Evolutionary conservation across 92 coral and sea anemone genomes (phyloP).

Genomic region (Siderastrea radians): DNA sequence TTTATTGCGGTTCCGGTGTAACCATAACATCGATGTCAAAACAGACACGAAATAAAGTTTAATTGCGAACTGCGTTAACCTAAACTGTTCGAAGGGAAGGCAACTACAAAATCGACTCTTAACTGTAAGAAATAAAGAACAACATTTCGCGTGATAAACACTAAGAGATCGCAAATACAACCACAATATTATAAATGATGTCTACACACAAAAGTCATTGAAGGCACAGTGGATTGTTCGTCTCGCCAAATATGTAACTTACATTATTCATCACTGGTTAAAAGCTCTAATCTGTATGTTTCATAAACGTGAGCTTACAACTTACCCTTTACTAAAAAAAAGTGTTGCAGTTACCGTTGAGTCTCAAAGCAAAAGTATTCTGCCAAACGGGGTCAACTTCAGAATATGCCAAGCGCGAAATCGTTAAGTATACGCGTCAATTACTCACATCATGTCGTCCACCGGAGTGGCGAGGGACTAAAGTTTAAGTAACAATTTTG

Average conservation of each 20-base stretch:
- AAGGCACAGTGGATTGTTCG: conserved; percentile 20
- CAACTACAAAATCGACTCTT: too few relatives aligned
- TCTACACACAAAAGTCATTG: conserved; percentile 25
- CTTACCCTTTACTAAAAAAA: conserved; percentile 9
- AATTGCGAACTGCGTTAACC: too few relatives aligned
- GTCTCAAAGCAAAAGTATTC: background rate
- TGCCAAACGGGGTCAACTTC: background rate
- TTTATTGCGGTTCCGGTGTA: background rate
- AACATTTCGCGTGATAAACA: too few relatives aligned
- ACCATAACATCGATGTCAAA: conserved; percentile 2
- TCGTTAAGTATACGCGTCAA: conserved; percentile 13
- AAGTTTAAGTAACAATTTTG: background rate
- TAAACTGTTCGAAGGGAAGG: too few relatives aligned
- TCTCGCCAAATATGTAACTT: conserved; percentile 36
- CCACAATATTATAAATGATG: conserved; percentile 27
- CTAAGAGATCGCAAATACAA: conserved; percentile 1
- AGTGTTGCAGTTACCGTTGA: background rate
- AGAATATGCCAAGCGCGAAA: conserved; percentile 2
- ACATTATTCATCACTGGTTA: background rate
- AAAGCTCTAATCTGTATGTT: conserved; percentile 10
- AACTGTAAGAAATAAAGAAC: too few relatives aligned
- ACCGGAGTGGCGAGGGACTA: background rate
- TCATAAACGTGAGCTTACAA: background rate
- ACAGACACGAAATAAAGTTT: background rate
- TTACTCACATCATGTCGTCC: background rate